phyloP scores from a whole-genome alignment of 1,140 invertebrate genomes.

The Euschistus heros region DNA sequence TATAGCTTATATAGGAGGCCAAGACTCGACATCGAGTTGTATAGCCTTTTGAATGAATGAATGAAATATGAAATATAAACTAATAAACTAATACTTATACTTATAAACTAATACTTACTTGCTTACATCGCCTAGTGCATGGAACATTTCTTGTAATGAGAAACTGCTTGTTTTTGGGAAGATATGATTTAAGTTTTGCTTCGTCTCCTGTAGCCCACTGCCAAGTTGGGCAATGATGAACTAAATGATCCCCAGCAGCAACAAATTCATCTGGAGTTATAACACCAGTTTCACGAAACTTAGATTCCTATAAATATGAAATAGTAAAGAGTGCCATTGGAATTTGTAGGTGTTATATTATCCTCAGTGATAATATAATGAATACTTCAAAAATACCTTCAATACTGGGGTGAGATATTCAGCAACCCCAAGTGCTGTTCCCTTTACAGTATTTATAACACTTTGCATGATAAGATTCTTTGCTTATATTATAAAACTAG shows the following conservation, averaged over 20 bases:
- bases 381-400: constrained; percentile 50
- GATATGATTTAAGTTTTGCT: constrained; percentile 69
- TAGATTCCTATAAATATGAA: constrained; percentile 70
- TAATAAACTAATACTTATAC: too few species aligned
- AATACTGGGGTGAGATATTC: constrained; percentile 93
- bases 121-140: constrained; percentile 85
- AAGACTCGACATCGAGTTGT: too few species aligned
- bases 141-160: constrained; percentile 93
- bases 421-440: constrained; percentile 85
- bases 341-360: too few species aligned
- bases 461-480: constrained; percentile 63
- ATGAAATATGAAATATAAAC: too few species aligned
- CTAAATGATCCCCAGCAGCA: constrained; percentile 93
- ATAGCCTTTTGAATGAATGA: too few species aligned
- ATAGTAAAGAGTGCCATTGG: not conserved
- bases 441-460: constrained; percentile 90
- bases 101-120: constrained; percentile 42
- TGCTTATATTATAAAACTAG: too few species aligned
- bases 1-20: too few species aligned
- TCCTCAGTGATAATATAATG: too few species aligned
- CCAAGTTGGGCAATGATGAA: constrained; percentile 99
- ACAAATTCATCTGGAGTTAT: constrained; percentile 95
- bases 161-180: constrained; percentile 94
- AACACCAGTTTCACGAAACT: constrained; percentile 96
- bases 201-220: constrained; percentile 92